Evolutionary conservation across 2,888 invertebrate species (phyloP).

Genomic region (Branchellion lobata): DNA sequence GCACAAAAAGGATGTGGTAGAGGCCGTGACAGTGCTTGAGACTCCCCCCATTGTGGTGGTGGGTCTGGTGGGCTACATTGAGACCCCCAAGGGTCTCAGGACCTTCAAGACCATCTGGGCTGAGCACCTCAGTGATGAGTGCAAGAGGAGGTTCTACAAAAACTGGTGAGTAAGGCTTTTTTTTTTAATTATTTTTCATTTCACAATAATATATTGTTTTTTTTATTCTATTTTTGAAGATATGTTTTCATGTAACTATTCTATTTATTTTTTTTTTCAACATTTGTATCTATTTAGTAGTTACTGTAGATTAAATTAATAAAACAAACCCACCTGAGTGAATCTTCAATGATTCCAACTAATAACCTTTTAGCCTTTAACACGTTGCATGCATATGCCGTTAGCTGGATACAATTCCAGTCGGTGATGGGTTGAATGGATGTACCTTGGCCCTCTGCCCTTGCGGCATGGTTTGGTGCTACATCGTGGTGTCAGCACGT

Average conservation of each 20-base stretch:
- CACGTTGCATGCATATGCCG: too few species aligned
- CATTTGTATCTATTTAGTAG: too few species aligned
- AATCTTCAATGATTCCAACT: too few species aligned
- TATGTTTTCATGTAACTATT: not conserved
- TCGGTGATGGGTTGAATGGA: too few species aligned
- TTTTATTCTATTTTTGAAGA: not conserved
- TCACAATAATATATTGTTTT: too few species aligned
- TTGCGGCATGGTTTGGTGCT: too few species aligned
- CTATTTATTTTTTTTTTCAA: too few species aligned
- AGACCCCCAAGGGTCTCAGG: conserved; percentile 93
- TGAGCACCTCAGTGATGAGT: conserved; percentile 97
- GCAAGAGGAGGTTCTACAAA: conserved; percentile 97
- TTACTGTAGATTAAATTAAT: too few species aligned
- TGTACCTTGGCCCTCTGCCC: too few species aligned
- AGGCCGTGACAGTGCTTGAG: conserved; percentile 96
- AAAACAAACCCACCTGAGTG: too few species aligned
- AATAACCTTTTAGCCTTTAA: too few species aligned
- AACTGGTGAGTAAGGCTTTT: conserved; percentile 79
- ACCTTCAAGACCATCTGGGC: conserved; percentile 96
- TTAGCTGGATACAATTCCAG: too few species aligned
- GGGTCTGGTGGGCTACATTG: conserved; percentile 96
- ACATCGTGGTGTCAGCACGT: not conserved
- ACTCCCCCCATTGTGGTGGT: conserved; percentile 97
- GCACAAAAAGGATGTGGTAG: conserved; percentile 99
- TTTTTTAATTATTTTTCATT: not conserved